Evolutionary conservation across 2,888 invertebrate species (phyloP).

Genomic region (Melipona bicolor): DNA sequence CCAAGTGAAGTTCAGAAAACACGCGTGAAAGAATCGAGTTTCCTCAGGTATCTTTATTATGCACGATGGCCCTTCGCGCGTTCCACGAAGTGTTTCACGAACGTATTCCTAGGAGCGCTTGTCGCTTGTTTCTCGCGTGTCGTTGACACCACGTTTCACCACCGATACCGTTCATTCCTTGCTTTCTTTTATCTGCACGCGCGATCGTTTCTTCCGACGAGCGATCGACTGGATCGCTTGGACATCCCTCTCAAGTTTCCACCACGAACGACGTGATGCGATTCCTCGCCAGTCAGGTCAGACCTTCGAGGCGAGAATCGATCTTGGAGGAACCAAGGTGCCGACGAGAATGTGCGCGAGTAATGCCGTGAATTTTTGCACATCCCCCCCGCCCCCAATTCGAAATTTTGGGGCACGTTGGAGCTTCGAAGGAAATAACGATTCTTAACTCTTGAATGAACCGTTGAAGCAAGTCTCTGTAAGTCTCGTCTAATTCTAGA

Average conservation of each 20-base stretch:
- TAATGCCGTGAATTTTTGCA: neutral
- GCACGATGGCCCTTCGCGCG: neutral
- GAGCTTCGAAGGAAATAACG: no score
- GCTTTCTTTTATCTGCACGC: conserved; percentile 64
- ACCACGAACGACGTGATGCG: neutral
- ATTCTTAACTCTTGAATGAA: no score
- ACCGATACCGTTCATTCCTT: conserved; percentile 73
- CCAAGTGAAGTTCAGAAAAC: neutral
- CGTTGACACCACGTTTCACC: conserved; percentile 67
- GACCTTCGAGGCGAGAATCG: neutral
- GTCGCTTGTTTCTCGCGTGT: conserved; percentile 55
- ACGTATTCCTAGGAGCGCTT: conserved; percentile 21
- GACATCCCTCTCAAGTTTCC: conserved; percentile 25
- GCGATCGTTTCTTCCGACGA: conserved; percentile 40
- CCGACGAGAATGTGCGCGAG: neutral
- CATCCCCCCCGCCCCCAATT: no score
- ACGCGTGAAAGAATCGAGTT: neutral
- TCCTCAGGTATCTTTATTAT: conserved; percentile 7
- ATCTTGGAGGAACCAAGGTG: neutral
- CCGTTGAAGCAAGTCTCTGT: no score
- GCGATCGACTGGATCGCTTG: conserved; percentile 33
- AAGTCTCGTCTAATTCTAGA: no score
- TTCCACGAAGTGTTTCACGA: neutral
- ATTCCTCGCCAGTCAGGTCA: neutral
- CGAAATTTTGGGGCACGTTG: no score